A percentile compares a stretch with the other conserved stretches of the same genome.
These are phyloP conservation scores for Coelogynopora nodosa DNA, from an alignment of 2,888 invertebrate genomes.

Conservation along the genomic window DNA sequence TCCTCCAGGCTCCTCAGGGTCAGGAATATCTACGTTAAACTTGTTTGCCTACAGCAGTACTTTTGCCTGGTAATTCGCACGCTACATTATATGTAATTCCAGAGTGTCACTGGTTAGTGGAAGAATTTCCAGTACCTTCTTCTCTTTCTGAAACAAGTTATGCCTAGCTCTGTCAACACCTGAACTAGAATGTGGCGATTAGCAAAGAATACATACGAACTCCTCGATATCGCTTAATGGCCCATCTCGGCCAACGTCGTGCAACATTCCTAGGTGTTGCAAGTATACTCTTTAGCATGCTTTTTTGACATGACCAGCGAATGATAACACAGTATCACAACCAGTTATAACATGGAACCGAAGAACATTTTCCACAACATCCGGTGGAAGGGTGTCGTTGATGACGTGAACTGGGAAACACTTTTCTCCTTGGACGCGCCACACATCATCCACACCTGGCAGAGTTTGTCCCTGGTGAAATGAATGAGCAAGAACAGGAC, in stretches of 20 bases:
- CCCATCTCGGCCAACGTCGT: conserved; percentile 40
- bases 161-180: conserved; percentile 32
- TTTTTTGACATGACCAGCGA: conserved; percentile 45
- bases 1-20: conserved; percentile 16
- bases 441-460: conserved; percentile 43
- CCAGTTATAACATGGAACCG: conserved; percentile 6
- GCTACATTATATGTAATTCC: conserved; percentile 40
- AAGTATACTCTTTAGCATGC: conserved; percentile 41
- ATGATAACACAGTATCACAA: conserved; percentile 14
- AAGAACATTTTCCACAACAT: conserved; percentile 42
- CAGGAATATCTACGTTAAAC: background rate
- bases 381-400: background rate
- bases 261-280: conserved; percentile 27
- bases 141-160: conserved; percentile 42
- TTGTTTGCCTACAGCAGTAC: conserved; percentile 45
- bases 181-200: conserved; percentile 13
- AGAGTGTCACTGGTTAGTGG: conserved; percentile 46
- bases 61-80: conserved; percentile 46
- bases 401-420: conserved; percentile 5
- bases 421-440: conserved; percentile 39
- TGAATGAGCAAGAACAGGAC: conserved; percentile 40
- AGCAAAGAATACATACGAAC: conserved; percentile 46
- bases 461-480: background rate
- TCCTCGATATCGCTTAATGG: conserved; percentile 9
- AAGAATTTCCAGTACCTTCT: conserved; percentile 37